Conservation (phyloP, 92 coral and sea anemone genomes). For the Epizoanthus ramosus region DNA sequence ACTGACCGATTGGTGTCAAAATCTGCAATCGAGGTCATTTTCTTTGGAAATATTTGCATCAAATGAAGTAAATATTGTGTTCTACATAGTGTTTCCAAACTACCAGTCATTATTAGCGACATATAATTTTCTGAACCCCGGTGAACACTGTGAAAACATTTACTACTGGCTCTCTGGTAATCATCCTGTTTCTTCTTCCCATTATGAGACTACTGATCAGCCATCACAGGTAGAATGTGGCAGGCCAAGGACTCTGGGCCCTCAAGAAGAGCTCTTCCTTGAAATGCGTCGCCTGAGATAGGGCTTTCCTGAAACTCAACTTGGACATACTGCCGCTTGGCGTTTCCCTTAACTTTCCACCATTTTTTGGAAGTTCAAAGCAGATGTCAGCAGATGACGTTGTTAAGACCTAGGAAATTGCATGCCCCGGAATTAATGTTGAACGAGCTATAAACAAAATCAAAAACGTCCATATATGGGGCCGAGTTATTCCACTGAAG, state of each 20-base stretch:
- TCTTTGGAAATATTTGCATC: background rate
- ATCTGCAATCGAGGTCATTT: background rate
- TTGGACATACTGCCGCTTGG: slow-evolving; percentile 57
- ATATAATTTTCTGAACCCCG: slow-evolving; percentile 43
- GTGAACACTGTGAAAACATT: slow-evolving; percentile 38
- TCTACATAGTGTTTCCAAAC: no score
- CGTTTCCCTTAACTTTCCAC: slow-evolving; percentile 51
- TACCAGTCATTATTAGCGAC: slow-evolving; percentile 36
- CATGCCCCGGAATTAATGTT: slow-evolving; percentile 47
- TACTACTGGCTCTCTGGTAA: slow-evolving; percentile 35
- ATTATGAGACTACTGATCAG: no score
- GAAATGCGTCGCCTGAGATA: slow-evolving; percentile 16
- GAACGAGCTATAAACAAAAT: slow-evolving; percentile 57
- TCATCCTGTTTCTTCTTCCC: no score
- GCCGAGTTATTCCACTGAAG: slow-evolving; percentile 38
- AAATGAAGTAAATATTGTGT: no score
- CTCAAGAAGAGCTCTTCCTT: slow-evolving; percentile 16
- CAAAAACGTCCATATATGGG: slow-evolving; percentile 51
- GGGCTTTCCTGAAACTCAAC: slow-evolving; percentile 11
- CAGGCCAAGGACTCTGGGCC: slow-evolving; percentile 16
- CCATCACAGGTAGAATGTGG: background rate
- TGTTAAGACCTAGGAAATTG: slow-evolving; percentile 53
- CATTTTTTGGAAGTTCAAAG: slow-evolving; percentile 54
- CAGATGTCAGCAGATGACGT: slow-evolving; percentile 58
- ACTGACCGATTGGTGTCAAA: background rate